Conservation (phyloP, 2,113 vertebrate species). For the Xenopus laevis region DNA sequence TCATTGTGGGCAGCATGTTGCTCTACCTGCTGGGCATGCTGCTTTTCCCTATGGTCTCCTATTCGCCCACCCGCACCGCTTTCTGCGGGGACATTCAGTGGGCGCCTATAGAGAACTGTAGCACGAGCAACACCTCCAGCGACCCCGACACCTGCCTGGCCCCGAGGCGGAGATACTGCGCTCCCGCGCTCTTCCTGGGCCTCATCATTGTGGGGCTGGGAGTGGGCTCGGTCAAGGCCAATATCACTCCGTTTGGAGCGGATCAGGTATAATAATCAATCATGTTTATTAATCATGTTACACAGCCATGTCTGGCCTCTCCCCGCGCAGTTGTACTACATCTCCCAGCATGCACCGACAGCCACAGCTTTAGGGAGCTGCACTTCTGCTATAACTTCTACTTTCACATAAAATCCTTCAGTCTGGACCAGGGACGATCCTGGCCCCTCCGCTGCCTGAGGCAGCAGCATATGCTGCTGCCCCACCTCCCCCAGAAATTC, state of each 20-base stretch:
- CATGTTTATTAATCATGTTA: neutral
- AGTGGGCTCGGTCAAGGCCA: conserved; percentile 92
- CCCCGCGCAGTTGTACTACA: neutral
- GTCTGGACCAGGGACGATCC: no score
- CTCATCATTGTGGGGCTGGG: conserved; percentile 85
- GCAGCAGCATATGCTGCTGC: no score
- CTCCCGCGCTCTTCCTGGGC: conserved; percentile 69
- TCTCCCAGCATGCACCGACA: no score
- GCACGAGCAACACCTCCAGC: conserved; percentile 47
- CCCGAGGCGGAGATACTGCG: conserved; percentile 68
- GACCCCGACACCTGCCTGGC: conserved; percentile 56
- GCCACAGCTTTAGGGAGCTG: no score
- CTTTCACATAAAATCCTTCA: no score
- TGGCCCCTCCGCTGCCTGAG: no score
- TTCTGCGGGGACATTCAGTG: conserved; percentile 76
- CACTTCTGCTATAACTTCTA: no score
- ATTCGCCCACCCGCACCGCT: conserved; percentile 61
- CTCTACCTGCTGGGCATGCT: conserved; percentile 88
- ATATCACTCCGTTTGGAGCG: conserved; percentile 95
- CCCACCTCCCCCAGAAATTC: no score
- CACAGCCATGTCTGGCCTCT: no score
- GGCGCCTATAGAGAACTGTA: conserved; percentile 68
- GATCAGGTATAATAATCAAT: conserved; percentile 81
- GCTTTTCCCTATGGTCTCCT: conserved; percentile 82
- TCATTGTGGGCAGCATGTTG: conserved; percentile 85